These are phyloP conservation scores for Muraenolepis orangiensis DNA, from an alignment of 2,797 vertebrate species.

Conservation along the genomic window DNA sequence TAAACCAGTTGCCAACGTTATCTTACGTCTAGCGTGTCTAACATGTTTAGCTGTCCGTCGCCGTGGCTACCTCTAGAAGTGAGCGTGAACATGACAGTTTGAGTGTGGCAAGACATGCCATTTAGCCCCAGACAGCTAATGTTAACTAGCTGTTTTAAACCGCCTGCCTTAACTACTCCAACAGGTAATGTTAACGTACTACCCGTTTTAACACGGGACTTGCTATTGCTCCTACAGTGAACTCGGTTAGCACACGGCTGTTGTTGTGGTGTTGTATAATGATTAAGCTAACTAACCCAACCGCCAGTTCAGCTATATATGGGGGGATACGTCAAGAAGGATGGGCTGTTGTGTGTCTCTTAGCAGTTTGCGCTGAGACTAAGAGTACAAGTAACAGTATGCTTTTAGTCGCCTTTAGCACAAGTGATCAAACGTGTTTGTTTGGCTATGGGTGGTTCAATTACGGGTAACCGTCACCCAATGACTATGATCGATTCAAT, in stretches of 20 bases:
- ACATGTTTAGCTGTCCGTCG: neutral
- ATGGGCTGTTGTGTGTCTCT: neutral
- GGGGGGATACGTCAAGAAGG: neutral
- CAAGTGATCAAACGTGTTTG: neutral
- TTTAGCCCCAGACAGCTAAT: neutral
- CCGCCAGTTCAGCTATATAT: neutral
- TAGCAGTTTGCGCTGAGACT: too few species aligned
- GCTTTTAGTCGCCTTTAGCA: neutral
- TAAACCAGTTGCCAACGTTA: neutral
- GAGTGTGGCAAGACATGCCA: neutral
- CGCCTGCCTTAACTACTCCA: neutral
- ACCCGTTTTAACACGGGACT: neutral
- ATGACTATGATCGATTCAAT: neutral
- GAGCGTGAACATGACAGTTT: neutral
- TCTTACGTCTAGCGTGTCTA: neutral
- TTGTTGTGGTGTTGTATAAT: neutral
- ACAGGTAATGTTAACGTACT: neutral
- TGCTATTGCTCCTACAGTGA: neutral
- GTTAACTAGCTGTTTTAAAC: neutral
- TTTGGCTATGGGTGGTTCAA: neutral
- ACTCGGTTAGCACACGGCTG: neutral
- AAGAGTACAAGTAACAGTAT: neutral
- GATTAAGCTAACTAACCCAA: neutral
- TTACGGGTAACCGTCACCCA: neutral
- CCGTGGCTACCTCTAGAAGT: neutral